Percentiles rank a stretch among this genome's conserved stretches.
phyloP scores from a whole-genome alignment of 2,113 vertebrate species.

The Motacilla alba region DNA sequence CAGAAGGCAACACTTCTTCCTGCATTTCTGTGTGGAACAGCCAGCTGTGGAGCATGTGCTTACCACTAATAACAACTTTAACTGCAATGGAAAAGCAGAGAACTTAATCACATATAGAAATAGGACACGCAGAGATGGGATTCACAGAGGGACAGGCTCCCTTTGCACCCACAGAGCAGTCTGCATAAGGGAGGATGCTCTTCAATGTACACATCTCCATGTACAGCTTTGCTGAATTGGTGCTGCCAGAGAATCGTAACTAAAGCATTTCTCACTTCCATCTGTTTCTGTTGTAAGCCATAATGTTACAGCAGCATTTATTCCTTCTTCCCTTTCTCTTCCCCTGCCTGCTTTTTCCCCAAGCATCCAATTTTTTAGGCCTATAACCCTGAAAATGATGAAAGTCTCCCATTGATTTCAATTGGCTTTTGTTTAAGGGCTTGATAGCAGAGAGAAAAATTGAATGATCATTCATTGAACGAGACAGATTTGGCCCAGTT shows the following conservation, averaged over 20 bases:
- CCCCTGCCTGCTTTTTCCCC: neutral
- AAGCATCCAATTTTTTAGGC: conserved; percentile 38
- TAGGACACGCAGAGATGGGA: neutral
- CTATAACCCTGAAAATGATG: conserved; percentile 52
- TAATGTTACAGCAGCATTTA: conserved; percentile 27
- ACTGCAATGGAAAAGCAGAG: neutral
- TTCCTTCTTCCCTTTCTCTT: neutral
- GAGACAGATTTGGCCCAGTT: conserved; percentile 34
- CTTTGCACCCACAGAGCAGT: neutral
- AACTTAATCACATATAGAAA: conserved; percentile 44
- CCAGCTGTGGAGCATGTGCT: neutral
- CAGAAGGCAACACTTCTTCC: neutral
- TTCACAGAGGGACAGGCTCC: neutral
- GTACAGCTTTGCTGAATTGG: neutral
- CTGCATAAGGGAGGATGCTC: neutral
- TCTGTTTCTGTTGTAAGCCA: conserved; percentile 30
- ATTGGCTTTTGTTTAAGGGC: conserved; percentile 54
- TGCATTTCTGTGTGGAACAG: neutral
- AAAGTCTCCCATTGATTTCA: conserved; percentile 54
- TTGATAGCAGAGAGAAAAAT: conserved; percentile 45
- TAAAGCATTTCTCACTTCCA: conserved; percentile 27
- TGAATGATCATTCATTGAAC: conserved; percentile 44
- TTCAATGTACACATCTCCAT: neutral
- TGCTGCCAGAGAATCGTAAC: conserved; percentile 21
- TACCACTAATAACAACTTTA: neutral